Evolutionary conservation across 2,113 vertebrate genomes (phyloP).

Genomic region (Hipposideros armiger): DNA sequence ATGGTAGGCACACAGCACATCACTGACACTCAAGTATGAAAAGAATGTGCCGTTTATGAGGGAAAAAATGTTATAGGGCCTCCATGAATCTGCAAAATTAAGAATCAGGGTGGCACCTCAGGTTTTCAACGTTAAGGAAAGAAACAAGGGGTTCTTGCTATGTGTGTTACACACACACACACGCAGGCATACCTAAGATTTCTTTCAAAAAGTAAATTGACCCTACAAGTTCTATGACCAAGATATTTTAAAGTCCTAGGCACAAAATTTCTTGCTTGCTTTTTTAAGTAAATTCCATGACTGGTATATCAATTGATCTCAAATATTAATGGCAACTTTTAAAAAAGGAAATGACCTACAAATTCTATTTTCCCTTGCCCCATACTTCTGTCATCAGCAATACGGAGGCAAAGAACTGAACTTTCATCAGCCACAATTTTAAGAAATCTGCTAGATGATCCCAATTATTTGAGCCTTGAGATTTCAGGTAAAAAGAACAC

Average conservation of each 20-base stretch:
- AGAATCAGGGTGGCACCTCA: neutral
- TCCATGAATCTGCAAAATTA: neutral
- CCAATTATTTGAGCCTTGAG: neutral
- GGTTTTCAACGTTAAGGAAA: conserved; percentile 1
- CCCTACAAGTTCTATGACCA: neutral
- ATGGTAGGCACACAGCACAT: neutral
- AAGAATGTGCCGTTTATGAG: neutral
- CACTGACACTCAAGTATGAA: neutral
- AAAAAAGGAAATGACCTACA: conserved; percentile 13
- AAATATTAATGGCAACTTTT: conserved; percentile 16
- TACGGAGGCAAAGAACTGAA: neutral
- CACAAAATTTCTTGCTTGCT: neutral
- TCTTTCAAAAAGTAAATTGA: neutral
- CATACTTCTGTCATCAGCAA: neutral
- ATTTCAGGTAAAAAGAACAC: neutral
- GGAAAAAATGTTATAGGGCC: neutral
- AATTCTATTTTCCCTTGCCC: neutral
- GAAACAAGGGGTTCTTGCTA: neutral
- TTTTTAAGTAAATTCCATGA: neutral
- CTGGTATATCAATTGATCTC: neutral
- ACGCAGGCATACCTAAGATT: neutral
- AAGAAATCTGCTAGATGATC: neutral
- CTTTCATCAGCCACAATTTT: neutral
- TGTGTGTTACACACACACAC: neutral
- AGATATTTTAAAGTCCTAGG: neutral